Base-by-base conservation (phyloP, 2,888 invertebrate species). In the Carabus problematicus region DNA sequence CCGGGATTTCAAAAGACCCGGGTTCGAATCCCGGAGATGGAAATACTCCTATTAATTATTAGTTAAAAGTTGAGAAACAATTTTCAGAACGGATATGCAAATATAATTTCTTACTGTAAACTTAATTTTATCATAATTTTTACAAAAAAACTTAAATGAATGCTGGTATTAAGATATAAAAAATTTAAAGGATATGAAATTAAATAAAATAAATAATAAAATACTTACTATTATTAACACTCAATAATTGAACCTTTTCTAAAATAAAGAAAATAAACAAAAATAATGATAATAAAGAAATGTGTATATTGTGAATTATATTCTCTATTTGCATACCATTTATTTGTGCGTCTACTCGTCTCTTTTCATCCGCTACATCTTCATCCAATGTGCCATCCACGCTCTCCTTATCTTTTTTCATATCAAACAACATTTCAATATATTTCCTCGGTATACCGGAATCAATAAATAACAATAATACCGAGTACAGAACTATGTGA, bases 291-390 rank as follows among this genome's bases (percentile, higher is more conserved):
- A 45, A 45, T 40, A 29, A 29, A 8, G 29, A 12, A 19, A 18
- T 52, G n/a, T 14, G 11, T 7, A 1, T 14, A 8, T 7, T 18
- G 8, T 54, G 18, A 54, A 8, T 29, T 29, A 19, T 1, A 8
- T 29, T 8, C n/a, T 18, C 0, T 18, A 9, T 56, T n/a, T 39
- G n/a, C 9, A 41, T 55, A 56, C 64, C 64, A 29, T 56, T 45
- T 9, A 71, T 45, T 45, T 71, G 42, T 47, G 60, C 42, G n/a
- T 64, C 52, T 58, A 83, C 75, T 61, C 79, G 75, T 12, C 79
- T 74, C 58, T 78, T 75, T 73, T 83, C 83, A 3, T 71, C 74
- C 7, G 74, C 73, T 4, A 83, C 82, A 75, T 83, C 83, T 9
- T 76, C 76, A 72, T 81, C 49, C 49, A 62, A 43, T 18, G 40